Evolutionary conservation across 2,113 vertebrate genomes (phyloP).

Genomic region (Oreocharis arfaki): DNA sequence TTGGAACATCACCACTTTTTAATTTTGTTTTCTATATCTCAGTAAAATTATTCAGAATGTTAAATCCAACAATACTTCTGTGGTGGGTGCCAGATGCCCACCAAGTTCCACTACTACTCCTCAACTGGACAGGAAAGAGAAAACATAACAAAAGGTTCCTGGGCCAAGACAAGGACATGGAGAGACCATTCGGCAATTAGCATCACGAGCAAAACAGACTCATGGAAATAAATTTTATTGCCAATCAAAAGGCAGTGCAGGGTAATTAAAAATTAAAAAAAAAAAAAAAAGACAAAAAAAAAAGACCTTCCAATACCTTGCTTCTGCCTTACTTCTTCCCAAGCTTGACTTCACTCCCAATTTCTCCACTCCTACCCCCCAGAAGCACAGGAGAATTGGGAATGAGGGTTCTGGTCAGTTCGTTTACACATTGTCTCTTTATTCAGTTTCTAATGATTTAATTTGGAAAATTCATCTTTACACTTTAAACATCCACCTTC

Average conservation of each 20-base stretch:
- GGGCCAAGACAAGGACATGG: not conserved
- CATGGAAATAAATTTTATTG: not conserved
- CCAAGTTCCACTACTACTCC: not conserved
- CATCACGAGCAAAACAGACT: not conserved
- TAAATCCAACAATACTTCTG: not conserved
- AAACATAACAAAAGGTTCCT: not conserved
- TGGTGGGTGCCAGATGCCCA: not conserved
- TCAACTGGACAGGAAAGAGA: not conserved
- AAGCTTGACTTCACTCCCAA: not conserved
- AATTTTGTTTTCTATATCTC: not conserved
- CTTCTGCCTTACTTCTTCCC: not conserved
- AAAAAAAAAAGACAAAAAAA: not conserved
- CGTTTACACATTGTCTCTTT: not conserved
- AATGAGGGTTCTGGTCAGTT: not conserved
- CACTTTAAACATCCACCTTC: not conserved
- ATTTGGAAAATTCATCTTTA: not conserved
- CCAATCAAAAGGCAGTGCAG: not conserved
- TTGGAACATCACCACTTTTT: not conserved
- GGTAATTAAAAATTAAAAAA: not conserved
- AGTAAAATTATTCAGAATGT: not conserved
- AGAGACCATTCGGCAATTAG: not conserved
- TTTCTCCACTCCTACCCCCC: accelerated
- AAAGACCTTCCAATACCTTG: not conserved
- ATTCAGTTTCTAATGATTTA: not conserved
- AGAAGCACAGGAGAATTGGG: not conserved